Evolutionary conservation across 1,140 invertebrate species (phyloP).

Genomic region (Pseudomyrmex gracilis): DNA sequence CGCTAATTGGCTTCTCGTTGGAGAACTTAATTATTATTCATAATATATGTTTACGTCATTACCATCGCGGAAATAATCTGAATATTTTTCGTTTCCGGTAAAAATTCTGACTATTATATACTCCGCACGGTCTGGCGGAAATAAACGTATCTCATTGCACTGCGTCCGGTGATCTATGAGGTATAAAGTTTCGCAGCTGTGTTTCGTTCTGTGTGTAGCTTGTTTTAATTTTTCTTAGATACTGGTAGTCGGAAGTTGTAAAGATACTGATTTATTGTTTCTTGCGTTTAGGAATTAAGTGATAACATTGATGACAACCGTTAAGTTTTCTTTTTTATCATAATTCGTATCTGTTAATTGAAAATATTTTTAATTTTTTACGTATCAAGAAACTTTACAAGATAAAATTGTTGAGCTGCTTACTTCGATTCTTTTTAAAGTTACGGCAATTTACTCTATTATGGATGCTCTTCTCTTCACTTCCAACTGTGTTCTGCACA

Average conservation of each 20-base stretch:
- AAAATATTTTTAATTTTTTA: background rate
- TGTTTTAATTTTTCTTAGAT: constrained; percentile 39
- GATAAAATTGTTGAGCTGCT: too few species aligned
- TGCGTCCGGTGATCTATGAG: constrained; percentile 5
- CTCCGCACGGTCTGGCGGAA: background rate
- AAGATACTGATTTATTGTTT: constrained; percentile 1
- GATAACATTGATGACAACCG: too few species aligned
- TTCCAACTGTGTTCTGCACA: background rate
- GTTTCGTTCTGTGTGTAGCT: background rate
- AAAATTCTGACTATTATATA: background rate
- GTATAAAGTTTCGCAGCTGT: background rate
- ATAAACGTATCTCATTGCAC: background rate
- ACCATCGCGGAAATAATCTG: background rate
- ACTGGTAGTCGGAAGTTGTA: background rate
- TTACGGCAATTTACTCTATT: background rate
- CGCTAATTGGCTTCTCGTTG: background rate
- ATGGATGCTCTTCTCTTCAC: too few species aligned
- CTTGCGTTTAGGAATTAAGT: background rate
- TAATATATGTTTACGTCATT: background rate
- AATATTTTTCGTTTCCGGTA: background rate
- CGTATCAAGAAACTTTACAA: too few species aligned
- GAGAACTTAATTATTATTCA: background rate
- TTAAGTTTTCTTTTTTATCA: background rate
- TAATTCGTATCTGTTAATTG: background rate
- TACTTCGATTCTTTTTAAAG: too few species aligned